Evolutionary conservation across 1,140 invertebrate species (phyloP).

Genomic region (Arion vulgaris): DNA sequence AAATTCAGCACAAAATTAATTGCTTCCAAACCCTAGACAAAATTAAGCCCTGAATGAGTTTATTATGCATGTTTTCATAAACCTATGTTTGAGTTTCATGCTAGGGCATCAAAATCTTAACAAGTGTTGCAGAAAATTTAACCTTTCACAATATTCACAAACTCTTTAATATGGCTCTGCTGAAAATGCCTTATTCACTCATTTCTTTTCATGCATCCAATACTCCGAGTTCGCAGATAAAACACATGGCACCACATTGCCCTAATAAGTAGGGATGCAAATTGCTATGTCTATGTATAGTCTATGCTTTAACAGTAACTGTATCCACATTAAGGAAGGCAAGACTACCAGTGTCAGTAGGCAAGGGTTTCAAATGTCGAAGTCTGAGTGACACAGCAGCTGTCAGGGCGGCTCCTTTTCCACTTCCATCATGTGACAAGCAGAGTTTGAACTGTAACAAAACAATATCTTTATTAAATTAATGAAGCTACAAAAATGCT

Average conservation of each 20-base stretch:
- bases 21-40: too few species aligned
- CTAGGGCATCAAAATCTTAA: neutral
- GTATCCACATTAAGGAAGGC: neutral
- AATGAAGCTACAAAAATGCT: neutral
- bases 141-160: neutral
- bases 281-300: too few species aligned
- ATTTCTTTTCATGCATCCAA: neutral
- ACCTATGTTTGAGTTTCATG: neutral
- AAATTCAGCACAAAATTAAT: too few species aligned
- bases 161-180: neutral
- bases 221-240: neutral
- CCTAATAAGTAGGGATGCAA: neutral
- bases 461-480: neutral
- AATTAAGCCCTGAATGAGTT: too few species aligned
- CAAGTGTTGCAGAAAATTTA: neutral
- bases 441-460: slow-evolving; percentile 89
- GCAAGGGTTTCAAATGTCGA: slow-evolving; percentile 37
- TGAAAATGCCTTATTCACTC: neutral
- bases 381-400: slow-evolving; percentile 86
- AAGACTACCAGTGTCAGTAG: neutral
- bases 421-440: slow-evolving; percentile 97
- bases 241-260: neutral
- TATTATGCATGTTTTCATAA: neutral
- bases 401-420: slow-evolving; percentile 95
- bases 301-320: neutral